Evolutionary conservation across 2,113 vertebrate genomes (phyloP).

Genomic region (Gobio gobio): DNA sequence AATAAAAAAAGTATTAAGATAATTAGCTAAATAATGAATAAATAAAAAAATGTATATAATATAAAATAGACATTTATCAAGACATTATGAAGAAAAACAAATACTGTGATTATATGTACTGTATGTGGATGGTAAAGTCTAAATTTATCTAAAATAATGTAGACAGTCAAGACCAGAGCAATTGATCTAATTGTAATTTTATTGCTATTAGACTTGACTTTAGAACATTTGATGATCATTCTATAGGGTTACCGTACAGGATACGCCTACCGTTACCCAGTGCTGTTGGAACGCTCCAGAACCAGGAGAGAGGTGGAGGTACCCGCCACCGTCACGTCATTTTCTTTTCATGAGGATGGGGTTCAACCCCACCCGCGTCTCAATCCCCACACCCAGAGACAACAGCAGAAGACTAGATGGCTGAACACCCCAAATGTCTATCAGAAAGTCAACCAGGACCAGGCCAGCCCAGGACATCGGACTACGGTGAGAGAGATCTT

Average conservation of each 20-base stretch:
- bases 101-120: too few species aligned
- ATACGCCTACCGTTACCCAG: conserved; percentile 92
- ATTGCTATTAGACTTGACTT: neutral
- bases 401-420: conserved; percentile 97
- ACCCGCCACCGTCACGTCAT: conserved; percentile 88
- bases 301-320: conserved; percentile 93
- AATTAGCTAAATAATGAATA: too few species aligned
- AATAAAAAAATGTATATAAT: too few species aligned
- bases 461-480: conserved; percentile 83
- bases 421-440: conserved; percentile 97
- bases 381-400: conserved; percentile 87
- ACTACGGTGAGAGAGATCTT: conserved; percentile 79
- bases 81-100: too few species aligned
- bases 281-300: conserved; percentile 90
- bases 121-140: too few species aligned
- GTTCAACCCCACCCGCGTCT: conserved; percentile 72
- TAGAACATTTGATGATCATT: neutral
- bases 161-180: neutral
- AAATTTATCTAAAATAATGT: too few species aligned
- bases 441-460: conserved; percentile 86
- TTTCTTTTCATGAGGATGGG: conserved; percentile 85
- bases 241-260: conserved; percentile 91
- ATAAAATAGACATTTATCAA: too few species aligned
- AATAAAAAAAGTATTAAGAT: too few species aligned
- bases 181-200: neutral